phyloP scores from a whole-genome alignment of 1,140 invertebrate species.

The Diplogasteroides magnus region DNA sequence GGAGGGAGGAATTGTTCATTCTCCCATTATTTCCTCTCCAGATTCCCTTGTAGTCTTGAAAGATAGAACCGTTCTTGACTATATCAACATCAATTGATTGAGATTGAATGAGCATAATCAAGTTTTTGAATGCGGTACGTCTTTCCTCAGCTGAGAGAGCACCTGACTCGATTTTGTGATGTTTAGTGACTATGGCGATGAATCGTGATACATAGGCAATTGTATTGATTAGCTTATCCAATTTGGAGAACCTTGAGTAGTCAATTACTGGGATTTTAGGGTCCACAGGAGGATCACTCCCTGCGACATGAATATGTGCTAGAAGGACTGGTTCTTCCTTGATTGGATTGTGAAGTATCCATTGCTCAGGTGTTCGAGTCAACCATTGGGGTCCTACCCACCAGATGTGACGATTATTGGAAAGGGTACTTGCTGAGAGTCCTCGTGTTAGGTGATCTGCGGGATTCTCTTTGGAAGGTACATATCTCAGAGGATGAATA shows the following conservation, averaged over 20 bases:
- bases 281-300: background rate
- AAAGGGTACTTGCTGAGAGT: background rate
- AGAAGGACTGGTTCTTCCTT: background rate
- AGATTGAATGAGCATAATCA: background rate
- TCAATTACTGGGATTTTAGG: background rate
- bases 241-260: background rate
- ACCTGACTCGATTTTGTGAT: background rate
- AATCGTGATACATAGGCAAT: background rate
- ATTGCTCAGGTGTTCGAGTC: no score
- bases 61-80: background rate
- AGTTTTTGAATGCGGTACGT: background rate
- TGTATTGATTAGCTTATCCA: background rate
- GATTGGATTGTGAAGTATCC: background rate
- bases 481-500: background rate
- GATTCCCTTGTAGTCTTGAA: no score
- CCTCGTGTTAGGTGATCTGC: background rate
- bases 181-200: background rate
- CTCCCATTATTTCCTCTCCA: no score
- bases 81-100: background rate
- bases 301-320: background rate
- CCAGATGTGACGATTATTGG: background rate
- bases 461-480: background rate
- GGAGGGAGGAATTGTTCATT: no score
- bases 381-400: background rate
- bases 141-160: background rate